These are phyloP conservation scores for Brachynemurus nebulosus DNA, from an alignment of 2,888 invertebrate genomes.

Conservation along the genomic window DNA sequence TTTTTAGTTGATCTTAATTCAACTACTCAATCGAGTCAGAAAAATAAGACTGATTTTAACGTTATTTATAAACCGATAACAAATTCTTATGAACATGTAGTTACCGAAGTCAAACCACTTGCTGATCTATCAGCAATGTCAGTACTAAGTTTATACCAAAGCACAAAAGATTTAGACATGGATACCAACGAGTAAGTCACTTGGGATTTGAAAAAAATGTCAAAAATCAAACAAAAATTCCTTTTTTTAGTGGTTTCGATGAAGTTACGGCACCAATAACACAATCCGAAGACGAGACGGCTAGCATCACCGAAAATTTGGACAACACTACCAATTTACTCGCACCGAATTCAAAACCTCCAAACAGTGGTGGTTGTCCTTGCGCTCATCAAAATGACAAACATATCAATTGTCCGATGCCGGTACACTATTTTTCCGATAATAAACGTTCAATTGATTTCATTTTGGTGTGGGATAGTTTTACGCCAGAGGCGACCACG, in stretches of 20 bases:
- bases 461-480: constrained; percentile 61
- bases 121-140: constrained; percentile 38
- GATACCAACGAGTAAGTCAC: constrained; percentile 39
- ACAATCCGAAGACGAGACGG: too few relatives aligned
- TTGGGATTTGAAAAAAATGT: constrained; percentile 4
- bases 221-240: too few relatives aligned
- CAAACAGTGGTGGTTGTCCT: neutral
- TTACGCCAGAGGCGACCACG: constrained; percentile 35
- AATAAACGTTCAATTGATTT: constrained; percentile 61
- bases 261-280: too few relatives aligned
- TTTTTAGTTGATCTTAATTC: too few relatives aligned
- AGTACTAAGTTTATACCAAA: constrained; percentile 40
- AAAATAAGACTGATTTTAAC: neutral
- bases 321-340: too few relatives aligned
- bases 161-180: constrained; percentile 42
- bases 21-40: too few relatives aligned
- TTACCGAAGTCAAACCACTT: constrained; percentile 16
- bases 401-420: neutral
- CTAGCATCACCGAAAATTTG: too few relatives aligned
- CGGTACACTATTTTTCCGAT: constrained; percentile 52
- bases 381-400: neutral
- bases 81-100: neutral
- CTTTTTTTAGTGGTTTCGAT: too few relatives aligned
- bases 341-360: neutral
- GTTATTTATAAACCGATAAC: constrained; percentile 3